A percentile compares a stretch with the other conserved stretches of the same genome.
phyloP scores from a whole-genome alignment of 2,113 vertebrate genomes.

The Malurus alboscapulatus region DNA sequence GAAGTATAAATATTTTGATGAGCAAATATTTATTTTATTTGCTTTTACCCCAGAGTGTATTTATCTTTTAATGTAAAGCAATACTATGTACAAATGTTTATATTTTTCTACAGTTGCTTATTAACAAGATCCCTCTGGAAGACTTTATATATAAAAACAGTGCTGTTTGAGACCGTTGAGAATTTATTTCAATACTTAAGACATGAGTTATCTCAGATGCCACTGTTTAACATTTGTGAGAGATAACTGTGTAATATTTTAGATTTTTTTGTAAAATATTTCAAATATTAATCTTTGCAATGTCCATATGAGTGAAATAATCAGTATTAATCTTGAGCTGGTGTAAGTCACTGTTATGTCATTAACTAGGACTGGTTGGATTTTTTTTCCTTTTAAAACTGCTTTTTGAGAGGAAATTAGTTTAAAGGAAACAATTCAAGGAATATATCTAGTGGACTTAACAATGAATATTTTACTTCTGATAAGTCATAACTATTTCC shows the following conservation, averaged over 20 bases:
- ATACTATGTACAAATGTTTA: neutral
- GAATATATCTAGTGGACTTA: neutral
- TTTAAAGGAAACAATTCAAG: neutral
- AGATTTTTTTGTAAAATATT: neutral
- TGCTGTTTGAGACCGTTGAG: neutral
- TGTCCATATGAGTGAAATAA: neutral
- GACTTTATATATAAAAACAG: neutral
- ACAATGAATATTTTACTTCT: neutral
- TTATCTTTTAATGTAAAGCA: neutral
- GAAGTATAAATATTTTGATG: neutral
- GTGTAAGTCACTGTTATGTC: neutral
- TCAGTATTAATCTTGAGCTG: neutral
- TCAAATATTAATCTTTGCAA: neutral
- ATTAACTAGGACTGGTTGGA: neutral
- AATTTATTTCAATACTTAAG: neutral
- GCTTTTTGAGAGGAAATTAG: neutral
- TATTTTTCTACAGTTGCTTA: neutral
- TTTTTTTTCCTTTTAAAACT: neutral
- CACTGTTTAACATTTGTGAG: neutral
- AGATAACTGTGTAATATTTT: neutral
- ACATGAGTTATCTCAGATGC: neutral
- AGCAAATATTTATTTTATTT: neutral
- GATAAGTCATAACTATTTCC: neutral
- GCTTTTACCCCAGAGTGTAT: neutral
- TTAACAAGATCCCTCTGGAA: neutral